Conservation (phyloP, 2,113 vertebrate species). For the Rhombomys opimus region DNA sequence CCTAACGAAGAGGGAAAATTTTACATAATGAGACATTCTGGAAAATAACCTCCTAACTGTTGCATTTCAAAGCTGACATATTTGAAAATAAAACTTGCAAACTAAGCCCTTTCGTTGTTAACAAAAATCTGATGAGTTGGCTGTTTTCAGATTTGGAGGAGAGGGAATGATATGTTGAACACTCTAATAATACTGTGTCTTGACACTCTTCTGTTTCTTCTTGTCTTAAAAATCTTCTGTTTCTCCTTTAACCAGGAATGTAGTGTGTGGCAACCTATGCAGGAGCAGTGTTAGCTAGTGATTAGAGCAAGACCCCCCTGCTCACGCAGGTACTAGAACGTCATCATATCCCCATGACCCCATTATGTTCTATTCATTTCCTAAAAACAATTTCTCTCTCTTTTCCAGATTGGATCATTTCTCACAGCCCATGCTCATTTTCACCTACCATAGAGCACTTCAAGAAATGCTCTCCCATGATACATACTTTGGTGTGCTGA, state of each 20-base stretch:
- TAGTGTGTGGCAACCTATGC: fast-evolving
- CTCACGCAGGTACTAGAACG: not conserved
- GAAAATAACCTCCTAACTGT: not conserved
- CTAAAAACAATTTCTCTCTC: not conserved
- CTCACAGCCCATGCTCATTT: not conserved
- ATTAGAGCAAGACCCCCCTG: fast-evolving
- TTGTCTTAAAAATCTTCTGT: not conserved
- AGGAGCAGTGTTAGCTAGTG: fast-evolving
- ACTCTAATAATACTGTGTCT: not conserved
- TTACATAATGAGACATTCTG: not conserved
- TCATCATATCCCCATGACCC: too few relatives aligned
- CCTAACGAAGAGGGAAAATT: conserved; percentile 7
- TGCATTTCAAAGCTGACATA: not conserved
- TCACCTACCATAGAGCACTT: not conserved
- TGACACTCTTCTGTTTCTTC: not conserved
- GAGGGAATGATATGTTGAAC: not conserved
- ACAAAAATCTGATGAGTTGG: not conserved
- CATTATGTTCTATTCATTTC: not conserved
- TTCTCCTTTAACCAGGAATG: too few relatives aligned
- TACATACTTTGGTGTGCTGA: not conserved
- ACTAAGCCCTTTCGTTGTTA: not conserved
- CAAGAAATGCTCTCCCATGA: not conserved
- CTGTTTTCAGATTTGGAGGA: not conserved
- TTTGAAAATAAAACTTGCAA: conserved; percentile 18
- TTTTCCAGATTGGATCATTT: not conserved